Evolutionary conservation across 2,888 invertebrate genomes (phyloP), one percentile per base, ranked within the genome.

Genomic region (Leptinotarsa tumamoca): DNA sequence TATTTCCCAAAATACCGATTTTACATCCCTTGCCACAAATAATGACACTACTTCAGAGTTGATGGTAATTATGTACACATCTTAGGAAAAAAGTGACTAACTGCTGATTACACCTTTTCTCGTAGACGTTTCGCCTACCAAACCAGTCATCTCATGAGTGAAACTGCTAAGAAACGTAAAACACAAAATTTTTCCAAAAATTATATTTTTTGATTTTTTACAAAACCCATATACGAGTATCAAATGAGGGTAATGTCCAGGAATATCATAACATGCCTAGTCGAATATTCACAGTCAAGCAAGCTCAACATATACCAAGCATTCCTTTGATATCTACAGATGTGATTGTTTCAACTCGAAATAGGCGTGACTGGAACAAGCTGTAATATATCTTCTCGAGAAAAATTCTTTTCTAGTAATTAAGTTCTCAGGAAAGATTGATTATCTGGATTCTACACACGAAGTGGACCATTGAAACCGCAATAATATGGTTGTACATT

Each of bases 381-480:
- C n/a, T 43, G 63, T 43, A 43, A 63, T 63, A 63, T 33, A 43
- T 63, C 63, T 63, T 33, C 63, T 13, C 63, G 10, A 27, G 17
- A 63, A 43, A 15, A 63, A 63, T 63, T 4, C 10, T 17, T 63
- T 63, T 10, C 63, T 13, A 15, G 63, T 63, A 43, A 63, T 27
- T 63, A 63, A 33, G 63, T 63, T 63, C 63, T 63, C 63, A n/a
- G n/a, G 63, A 43, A n/a, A 63, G 63, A 63, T 63, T 63, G 43
- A 63, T 63, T 27, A 43, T 63, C 17, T 43, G 33, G n/a, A 63
- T 63, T 63, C 63, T n/a, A 43, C 43, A 63, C 27, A 63, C 18
- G 63, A 63, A 33, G 17, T 43, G 33, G 17, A 43, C 63, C 43
- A 63, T 33, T 33, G n/a, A 33, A 43, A 63, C 33, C 63, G 15